Evolutionary conservation across 2,797 vertebrate genomes (phyloP), one percentile per base, ranked within the genome.

Genomic region (Neostethus bicornis): DNA sequence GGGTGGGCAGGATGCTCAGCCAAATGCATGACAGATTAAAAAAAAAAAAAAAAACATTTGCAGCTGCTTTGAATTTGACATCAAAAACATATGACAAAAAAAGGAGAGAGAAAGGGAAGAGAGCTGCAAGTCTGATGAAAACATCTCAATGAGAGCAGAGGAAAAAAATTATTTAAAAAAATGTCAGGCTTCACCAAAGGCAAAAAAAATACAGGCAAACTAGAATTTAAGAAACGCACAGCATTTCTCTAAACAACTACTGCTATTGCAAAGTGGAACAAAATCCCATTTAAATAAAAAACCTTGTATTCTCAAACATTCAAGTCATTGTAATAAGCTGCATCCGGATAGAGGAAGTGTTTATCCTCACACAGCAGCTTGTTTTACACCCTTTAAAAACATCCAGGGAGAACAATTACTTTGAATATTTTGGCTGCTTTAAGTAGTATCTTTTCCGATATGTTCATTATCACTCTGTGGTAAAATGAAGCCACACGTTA

Each of bases 31-130:
- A 91, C 77, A 94, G 93, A 96, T 95, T 91, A 95, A 96, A 90
- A 90, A 92, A 95, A 96, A 90, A 90, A 90, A 95, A 95, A 90
- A 90, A 91, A 85, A 88, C 85, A 95, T 93, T 91, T 94, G 93
- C 94, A 92, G 91, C 52, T 78, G 78, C 96, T 97, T 96, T 96
- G 93, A 96, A 93, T 95, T 91, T 74, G 54, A 94, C 94, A 94
- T 96, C 92, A 89, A 80, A 93, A 70, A 70, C 65, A 64, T 34
- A 56, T 2, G 62, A 14, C 43, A 41, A 29, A n/a, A 24, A 66
- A 59, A 12, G 12, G 17, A n/a, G 29, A 25, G 23, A 28, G 29
- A 17, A n/a, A 7, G 44, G 26, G 35, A 35, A 20, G 35, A 44
- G 28, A 21, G 48, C 45, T 66, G 42, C 58, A 53, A 89, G 84